These are phyloP conservation scores for Mobula birostris DNA, from an alignment of 2,113 vertebrate species.

Conservation along the genomic window DNA sequence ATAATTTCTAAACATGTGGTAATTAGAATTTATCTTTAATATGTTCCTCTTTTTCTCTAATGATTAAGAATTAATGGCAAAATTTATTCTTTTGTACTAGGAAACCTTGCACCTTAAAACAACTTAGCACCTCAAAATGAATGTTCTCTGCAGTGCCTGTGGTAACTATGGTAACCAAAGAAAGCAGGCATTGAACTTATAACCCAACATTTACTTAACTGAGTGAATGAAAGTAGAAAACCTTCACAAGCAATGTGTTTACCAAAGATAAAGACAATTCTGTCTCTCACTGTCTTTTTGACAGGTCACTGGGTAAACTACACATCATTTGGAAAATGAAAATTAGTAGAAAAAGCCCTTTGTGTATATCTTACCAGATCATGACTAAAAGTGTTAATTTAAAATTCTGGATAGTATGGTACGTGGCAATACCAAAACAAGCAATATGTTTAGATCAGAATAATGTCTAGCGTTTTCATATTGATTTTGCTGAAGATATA, in stretches of 20 bases:
- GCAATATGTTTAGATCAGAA: not conserved
- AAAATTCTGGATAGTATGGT: not conserved
- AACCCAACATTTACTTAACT: slow-evolving; percentile 31
- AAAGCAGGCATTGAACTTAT: slow-evolving; percentile 27
- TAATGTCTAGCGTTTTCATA: not conserved
- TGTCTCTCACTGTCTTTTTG: not conserved
- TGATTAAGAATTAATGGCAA: not conserved
- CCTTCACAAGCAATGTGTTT: not conserved
- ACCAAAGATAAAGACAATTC: slow-evolving; percentile 22
- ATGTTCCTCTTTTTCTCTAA: not conserved
- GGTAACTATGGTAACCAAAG: slow-evolving; percentile 22
- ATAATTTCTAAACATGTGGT: not conserved
- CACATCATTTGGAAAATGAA: not conserved
- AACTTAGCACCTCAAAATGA: slow-evolving; percentile 30
- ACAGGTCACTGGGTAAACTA: slow-evolving; percentile 9
- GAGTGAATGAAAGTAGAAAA: slow-evolving; percentile 27
- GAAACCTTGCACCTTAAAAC: slow-evolving; percentile 23
- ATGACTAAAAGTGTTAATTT: not conserved
- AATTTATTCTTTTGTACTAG: not conserved
- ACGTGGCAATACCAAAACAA: not conserved
- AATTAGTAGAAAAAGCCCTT: not conserved
- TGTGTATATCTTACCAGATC: not conserved
- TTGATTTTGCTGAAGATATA: not conserved
- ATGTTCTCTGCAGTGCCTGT: slow-evolving; percentile 5
- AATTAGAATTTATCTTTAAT: not conserved